phyloP scores from a whole-genome alignment of 2,113 vertebrate genomes.

The Ursus arctos region DNA sequence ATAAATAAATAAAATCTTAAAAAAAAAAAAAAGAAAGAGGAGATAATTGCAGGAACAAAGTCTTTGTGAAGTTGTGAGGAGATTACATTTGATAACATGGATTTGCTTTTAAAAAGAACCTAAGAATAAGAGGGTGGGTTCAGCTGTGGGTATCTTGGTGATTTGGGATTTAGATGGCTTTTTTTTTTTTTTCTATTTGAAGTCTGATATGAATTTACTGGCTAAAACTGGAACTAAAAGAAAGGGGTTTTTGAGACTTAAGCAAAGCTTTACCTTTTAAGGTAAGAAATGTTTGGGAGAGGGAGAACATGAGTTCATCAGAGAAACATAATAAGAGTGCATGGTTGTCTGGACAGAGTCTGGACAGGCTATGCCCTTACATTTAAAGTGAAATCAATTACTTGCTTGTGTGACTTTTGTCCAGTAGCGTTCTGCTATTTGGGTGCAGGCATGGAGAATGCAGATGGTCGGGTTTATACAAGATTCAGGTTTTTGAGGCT shows the following conservation, averaged over 20 bases:
- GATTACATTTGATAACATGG: neutral
- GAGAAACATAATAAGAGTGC: neutral
- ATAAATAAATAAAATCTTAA: too few relatives aligned
- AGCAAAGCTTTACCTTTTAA: neutral
- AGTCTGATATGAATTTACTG: slow-evolving; percentile 5
- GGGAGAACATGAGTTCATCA: neutral
- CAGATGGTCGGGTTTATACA: neutral
- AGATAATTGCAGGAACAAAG: neutral
- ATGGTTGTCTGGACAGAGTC: neutral
- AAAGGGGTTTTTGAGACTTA: neutral
- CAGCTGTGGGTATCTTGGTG: neutral
- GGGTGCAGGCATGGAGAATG: neutral
- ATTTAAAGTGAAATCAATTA: slow-evolving; percentile 17
- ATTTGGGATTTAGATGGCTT: neutral
- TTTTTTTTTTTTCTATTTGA: slow-evolving; percentile 29
- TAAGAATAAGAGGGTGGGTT: neutral
- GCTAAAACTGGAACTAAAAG: neutral
- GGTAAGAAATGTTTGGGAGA: neutral
- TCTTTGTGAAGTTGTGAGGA: neutral
- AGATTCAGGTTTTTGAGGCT: neutral
- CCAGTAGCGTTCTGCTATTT: neutral
- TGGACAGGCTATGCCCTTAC: neutral
- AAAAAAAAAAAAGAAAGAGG: neutral
- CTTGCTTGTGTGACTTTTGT: neutral
- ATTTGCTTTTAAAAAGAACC: neutral